A percentile compares a stretch with the other conserved stretches of the same genome.
Conservation (phyloP, 1,140 invertebrate genomes). For the Littorina saxatilis region DNA sequence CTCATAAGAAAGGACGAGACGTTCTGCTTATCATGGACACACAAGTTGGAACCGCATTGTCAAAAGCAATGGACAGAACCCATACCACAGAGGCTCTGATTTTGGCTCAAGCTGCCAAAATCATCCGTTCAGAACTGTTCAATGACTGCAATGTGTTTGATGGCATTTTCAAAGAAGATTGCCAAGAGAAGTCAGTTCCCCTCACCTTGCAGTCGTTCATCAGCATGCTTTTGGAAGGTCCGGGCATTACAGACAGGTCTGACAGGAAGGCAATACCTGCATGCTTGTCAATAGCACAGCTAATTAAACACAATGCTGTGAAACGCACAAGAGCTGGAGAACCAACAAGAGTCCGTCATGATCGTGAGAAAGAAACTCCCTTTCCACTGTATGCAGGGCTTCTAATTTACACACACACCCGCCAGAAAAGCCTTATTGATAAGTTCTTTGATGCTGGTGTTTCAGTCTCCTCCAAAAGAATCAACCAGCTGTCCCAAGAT, state of each 20-base stretch:
- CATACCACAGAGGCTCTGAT: slow-evolving; percentile 2
- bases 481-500: not conserved
- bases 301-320: slow-evolving; percentile 13
- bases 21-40: slow-evolving; percentile 10
- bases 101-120: slow-evolving; percentile 4
- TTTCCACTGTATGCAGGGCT: slow-evolving; percentile 12
- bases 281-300: not conserved
- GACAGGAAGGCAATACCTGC: not conserved
- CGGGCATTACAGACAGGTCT: not conserved
- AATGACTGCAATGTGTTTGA: slow-evolving; percentile 1
- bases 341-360: not conserved
- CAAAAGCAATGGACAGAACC: slow-evolving; percentile 12
- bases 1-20: slow-evolving; percentile 4
- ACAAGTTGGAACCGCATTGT: not conserved
- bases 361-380: slow-evolving; percentile 1
- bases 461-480: slow-evolving; percentile 8
- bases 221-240: not conserved
- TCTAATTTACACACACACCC: slow-evolving; percentile 6
- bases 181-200: not conserved
- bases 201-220: slow-evolving; percentile 4
- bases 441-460: not conserved
- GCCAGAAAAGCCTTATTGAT: not conserved
- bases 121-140: not conserved
- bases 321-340: not conserved
- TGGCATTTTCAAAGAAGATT: not conserved